Evolutionary conservation across 1,140 invertebrate genomes (phyloP), one percentile per base, ranked within the genome.

Genomic region (Megathymus violae): DNA sequence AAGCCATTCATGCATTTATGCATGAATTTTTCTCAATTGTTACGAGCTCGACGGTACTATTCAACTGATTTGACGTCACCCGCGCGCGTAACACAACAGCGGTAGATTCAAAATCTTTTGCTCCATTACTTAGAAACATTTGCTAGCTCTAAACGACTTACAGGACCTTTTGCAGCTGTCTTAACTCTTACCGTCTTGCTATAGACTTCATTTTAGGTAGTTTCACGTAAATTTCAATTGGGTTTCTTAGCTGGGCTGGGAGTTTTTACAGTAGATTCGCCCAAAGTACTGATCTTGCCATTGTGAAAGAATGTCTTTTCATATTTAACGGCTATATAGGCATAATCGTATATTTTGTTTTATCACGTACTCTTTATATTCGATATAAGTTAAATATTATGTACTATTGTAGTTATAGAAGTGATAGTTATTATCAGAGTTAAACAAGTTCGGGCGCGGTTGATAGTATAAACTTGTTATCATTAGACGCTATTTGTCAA

Each of bases 21-120:
- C 52, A 58, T 64, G 62, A 56, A 58, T 64, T 64, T 58, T 56
- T 58, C 62, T 50, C 62, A 64, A 64, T 64, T 50, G 51, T 64
- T 58, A 56, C 46, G 36, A 48, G 41, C 41, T 58, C 14, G 15
- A 17, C 13, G 17, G 4, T 31, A n/a, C 36, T 19, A n/a, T 31
- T 15, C 25, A 36, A 36, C n/a, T 0, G 27, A 19, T 46, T 36
- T 58, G 31, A 25, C 4, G 0, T 15, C 15, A 58, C 40, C 27
- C 25, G 6, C 10, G 2, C 41, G 9, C 16, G 31, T 58, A 46
- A 19, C 16, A 0, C 41, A 19, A 46, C 0, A 15, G 3, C 7
- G n/a, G 14, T 19, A 10, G 6, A 16, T 1, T 19, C 22, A 58
- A 31, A 44, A 44, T 46, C 1, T 3, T 0, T 1, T 19, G 19